phyloP scores from a whole-genome alignment of 2,888 invertebrate genomes.

The Acleris literana region DNA sequence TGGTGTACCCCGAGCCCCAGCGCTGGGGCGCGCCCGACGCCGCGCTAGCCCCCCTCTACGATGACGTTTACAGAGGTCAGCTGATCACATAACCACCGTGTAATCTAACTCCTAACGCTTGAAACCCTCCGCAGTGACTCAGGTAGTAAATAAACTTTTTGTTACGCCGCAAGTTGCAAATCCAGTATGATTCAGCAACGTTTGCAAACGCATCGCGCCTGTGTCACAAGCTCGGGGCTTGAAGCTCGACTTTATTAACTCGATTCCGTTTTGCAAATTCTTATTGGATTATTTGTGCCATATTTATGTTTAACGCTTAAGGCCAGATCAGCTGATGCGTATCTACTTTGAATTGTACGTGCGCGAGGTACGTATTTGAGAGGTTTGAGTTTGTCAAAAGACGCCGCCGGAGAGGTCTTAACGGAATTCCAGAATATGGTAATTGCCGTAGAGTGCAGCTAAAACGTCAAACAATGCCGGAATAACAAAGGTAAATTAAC shows the following conservation, averaged over 20 bases:
- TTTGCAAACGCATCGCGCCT: constrained; percentile 21
- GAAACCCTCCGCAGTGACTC: constrained; percentile 1
- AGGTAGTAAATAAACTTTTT: constrained; percentile 12
- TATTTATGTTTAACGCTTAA: constrained; percentile 12
- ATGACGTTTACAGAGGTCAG: constrained; percentile 87
- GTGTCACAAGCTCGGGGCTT: constrained; percentile 24
- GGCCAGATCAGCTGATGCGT: constrained; percentile 15
- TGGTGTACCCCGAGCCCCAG: constrained; percentile 86
- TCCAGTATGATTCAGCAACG: constrained; percentile 38
- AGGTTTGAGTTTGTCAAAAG: constrained; percentile 10
- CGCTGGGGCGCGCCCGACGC: constrained; percentile 85
- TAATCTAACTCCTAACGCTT: constrained; percentile 3
- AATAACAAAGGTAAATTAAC: constrained; percentile 34
- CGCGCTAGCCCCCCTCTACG: constrained; percentile 86
- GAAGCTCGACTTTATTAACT: constrained; percentile 22
- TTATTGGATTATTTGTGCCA: constrained; percentile 19
- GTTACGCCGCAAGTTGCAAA: constrained; percentile 48
- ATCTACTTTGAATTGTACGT: constrained; percentile 3
- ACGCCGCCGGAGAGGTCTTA: constrained; percentile 17
- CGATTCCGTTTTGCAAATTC: constrained; percentile 14
- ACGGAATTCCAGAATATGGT: constrained; percentile 34
- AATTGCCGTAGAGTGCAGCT: constrained; percentile 24
- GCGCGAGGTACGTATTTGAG: not conserved
- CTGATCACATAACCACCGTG: constrained; percentile 46
- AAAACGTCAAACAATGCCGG: constrained; percentile 31